phyloP scores from a whole-genome alignment of 2,888 invertebrate species.

The Gari tellinella region DNA sequence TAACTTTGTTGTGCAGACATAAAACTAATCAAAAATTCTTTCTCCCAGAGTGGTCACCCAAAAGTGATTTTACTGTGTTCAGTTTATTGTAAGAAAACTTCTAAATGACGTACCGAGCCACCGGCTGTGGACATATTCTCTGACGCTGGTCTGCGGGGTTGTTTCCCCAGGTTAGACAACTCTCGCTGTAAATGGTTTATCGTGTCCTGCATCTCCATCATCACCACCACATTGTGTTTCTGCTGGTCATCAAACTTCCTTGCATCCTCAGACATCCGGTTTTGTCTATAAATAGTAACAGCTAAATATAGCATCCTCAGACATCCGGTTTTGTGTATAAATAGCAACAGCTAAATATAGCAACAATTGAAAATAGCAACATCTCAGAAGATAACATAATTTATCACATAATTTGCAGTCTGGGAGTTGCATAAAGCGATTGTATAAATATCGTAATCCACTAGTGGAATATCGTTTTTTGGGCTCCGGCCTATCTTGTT shows the following conservation, averaged over 20 bases:
- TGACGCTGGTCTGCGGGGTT: conserved; percentile 53
- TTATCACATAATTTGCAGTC: no score
- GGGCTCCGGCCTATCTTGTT: no score
- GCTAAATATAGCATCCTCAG: conserved; percentile 37
- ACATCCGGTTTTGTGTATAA: conserved; percentile 71
- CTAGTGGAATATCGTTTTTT: no score
- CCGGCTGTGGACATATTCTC: conserved; percentile 36
- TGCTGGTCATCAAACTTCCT: conserved; percentile 77
- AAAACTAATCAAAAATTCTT: no score
- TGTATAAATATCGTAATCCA: no score
- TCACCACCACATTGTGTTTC: conserved; percentile 81
- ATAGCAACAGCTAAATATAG: conserved; percentile 3
- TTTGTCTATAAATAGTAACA: conserved; percentile 59
- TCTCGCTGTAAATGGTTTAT: conserved; percentile 80
- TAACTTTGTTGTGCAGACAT: no score
- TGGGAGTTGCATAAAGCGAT: no score
- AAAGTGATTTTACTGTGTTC: no score
- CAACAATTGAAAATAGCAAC: neutral
- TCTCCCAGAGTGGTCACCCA: no score
- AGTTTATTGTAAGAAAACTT: no score
- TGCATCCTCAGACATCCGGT: conserved; percentile 71
- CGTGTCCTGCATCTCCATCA: conserved; percentile 84
- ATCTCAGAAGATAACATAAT: neutral
- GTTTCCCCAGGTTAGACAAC: conserved; percentile 73
- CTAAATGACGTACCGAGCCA: no score